These are phyloP conservation scores for Pluvianellus socialis DNA, from an alignment of 2,113 vertebrate genomes.

Conservation along the genomic window DNA sequence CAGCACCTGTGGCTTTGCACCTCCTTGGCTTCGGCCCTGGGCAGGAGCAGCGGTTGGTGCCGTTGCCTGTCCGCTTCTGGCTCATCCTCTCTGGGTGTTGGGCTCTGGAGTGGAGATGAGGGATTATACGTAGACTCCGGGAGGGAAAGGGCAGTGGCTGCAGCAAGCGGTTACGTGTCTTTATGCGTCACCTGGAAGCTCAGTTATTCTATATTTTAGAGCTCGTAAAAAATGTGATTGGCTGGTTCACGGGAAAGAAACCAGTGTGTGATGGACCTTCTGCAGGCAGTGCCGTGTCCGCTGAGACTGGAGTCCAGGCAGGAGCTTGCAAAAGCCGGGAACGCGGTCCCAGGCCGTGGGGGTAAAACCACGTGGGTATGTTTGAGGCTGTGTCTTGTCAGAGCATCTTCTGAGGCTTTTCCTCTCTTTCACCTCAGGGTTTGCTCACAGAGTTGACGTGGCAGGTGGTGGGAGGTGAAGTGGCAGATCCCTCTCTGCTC, in stretches of 20 bases:
- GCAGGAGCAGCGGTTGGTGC: background rate
- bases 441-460: background rate
- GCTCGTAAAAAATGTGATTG: background rate
- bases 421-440: background rate
- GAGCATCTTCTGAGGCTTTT: background rate
- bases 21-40: background rate
- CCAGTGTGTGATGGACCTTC: background rate
- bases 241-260: background rate
- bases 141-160: background rate
- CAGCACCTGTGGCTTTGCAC: constrained; percentile 22
- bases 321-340: background rate
- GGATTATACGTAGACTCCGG: rapidly evolving
- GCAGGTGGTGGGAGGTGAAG: background rate
- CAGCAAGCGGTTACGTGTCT: background rate
- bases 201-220: background rate
- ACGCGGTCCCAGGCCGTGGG: rapidly evolving
- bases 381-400: background rate
- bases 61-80: background rate
- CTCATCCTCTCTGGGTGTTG: background rate
- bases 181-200: background rate
- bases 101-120: background rate
- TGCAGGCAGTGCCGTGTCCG: background rate
- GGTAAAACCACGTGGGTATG: rapidly evolving
- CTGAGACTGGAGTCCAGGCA: background rate
- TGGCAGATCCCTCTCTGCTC: background rate